phyloP scores from a whole-genome alignment of 2,113 vertebrate species.

The Scolopax mira region DNA sequence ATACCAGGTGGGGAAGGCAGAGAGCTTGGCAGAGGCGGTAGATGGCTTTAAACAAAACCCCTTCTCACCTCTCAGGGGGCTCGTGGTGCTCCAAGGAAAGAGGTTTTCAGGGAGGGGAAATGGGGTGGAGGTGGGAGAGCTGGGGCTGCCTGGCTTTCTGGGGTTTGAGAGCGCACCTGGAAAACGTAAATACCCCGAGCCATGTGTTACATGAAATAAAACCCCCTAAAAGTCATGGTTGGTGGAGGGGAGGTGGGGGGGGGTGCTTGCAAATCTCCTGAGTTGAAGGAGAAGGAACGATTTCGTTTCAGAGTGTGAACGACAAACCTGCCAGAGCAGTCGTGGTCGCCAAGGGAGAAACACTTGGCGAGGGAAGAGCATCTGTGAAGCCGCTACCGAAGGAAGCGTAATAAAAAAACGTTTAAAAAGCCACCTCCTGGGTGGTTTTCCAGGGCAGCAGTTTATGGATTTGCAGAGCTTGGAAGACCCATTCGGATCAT shows the following conservation, averaged over 20 bases:
- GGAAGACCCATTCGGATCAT: background rate
- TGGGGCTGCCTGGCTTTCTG: background rate
- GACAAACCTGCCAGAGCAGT: conserved; percentile 25
- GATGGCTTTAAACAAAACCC: background rate
- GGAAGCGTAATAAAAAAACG: background rate
- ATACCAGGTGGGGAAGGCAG: background rate
- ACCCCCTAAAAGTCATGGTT: background rate
- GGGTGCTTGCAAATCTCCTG: background rate
- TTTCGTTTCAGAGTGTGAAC: background rate
- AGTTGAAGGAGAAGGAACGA: background rate
- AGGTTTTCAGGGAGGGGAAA: background rate
- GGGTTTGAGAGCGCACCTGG: background rate
- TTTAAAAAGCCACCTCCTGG: background rate
- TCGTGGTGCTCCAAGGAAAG: background rate
- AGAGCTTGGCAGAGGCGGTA: background rate
- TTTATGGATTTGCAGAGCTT: background rate
- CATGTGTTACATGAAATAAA: background rate
- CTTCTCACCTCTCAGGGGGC: background rate
- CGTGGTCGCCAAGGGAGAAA: background rate
- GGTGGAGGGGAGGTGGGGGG: no score
- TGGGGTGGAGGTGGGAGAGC: background rate
- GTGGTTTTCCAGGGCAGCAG: conserved; percentile 23
- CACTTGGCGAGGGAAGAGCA: conserved; percentile 9
- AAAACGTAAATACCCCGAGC: background rate
- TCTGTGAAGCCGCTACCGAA: conserved; percentile 25